A percentile compares a stretch with the other conserved stretches of the same genome.
Evolutionary conservation across 2,797 vertebrate genomes (phyloP).

Genomic region (Sciaenops ocellatus): DNA sequence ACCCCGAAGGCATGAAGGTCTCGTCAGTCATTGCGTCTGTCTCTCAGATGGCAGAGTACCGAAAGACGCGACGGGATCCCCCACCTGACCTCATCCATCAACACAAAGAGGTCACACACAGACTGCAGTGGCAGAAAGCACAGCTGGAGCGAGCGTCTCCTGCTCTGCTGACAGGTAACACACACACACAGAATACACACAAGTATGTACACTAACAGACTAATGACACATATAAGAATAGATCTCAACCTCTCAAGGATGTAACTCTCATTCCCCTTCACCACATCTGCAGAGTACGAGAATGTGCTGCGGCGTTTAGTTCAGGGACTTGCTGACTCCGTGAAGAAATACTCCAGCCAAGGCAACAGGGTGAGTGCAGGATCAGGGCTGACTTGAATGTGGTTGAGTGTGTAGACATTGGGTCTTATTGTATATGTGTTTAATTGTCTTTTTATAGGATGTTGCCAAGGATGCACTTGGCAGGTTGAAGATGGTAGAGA

Average conservation of each 20-base stretch:
- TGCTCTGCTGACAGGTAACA: slow-evolving; percentile 81
- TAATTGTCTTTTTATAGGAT: slow-evolving; percentile 79
- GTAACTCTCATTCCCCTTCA: slow-evolving; percentile 19
- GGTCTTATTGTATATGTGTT: background rate
- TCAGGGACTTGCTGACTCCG: slow-evolving; percentile 88
- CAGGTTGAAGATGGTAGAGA: slow-evolving; percentile 90
- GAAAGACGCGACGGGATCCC: slow-evolving; percentile 82
- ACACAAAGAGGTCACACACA: slow-evolving; percentile 85
- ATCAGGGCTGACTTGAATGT: background rate
- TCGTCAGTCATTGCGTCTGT: slow-evolving; percentile 13
- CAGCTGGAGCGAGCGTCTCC: slow-evolving; percentile 87
- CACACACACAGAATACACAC: background rate
- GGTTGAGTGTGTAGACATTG: background rate
- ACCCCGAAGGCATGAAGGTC: background rate
- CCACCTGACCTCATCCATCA: slow-evolving; percentile 88
- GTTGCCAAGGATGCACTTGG: slow-evolving; percentile 92
- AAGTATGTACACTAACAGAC: background rate
- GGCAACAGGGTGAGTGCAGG: slow-evolving; percentile 89
- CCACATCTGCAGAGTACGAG: slow-evolving; percentile 85
- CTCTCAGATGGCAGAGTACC: slow-evolving; percentile 85
- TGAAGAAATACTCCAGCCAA: slow-evolving; percentile 89
- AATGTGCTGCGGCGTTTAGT: slow-evolving; percentile 85
- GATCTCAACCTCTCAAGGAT: background rate
- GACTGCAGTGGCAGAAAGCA: slow-evolving; percentile 90
- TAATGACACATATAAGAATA: background rate